These are phyloP conservation scores for Takifugu flavidus DNA, from an alignment of 2,113 vertebrate genomes.

Conservation along the genomic window DNA sequence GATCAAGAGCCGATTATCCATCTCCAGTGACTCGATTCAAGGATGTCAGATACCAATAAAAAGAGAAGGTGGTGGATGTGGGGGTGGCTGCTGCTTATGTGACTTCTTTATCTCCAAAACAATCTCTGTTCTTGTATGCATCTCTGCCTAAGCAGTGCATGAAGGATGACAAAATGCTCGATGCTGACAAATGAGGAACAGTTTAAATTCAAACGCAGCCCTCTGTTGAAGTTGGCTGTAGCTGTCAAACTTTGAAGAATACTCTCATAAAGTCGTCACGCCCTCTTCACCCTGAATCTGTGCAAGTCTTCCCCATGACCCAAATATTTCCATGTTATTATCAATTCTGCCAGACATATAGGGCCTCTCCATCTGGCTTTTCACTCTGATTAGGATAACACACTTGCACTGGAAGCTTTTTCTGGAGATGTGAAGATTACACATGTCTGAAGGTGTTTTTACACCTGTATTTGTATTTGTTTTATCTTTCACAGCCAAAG, in stretches of 20 bases:
- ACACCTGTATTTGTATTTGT: not conserved
- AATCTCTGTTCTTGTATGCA: too few relatives aligned
- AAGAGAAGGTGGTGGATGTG: too few relatives aligned
- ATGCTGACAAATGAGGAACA: conserved; percentile 14
- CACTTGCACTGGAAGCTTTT: conserved; percentile 17
- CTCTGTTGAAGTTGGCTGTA: conserved; percentile 7
- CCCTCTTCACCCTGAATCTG: conserved; percentile 42
- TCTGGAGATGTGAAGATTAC: conserved; percentile 7
- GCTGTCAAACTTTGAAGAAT: conserved; percentile 53
- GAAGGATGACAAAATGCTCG: too few relatives aligned
- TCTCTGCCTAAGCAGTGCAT: too few relatives aligned
- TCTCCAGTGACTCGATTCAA: too few relatives aligned
- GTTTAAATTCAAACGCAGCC: conserved; percentile 6
- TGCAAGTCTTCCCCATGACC: conserved; percentile 34
- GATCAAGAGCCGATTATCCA: too few relatives aligned
- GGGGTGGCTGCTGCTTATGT: too few relatives aligned
- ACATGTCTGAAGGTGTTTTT: conserved; percentile 1
- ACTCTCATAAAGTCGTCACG: conserved; percentile 44
- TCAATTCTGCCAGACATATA: conserved; percentile 49
- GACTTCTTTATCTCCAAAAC: too few relatives aligned
- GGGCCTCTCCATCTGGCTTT: conserved; percentile 41
- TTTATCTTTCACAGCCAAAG: conserved; percentile 20
- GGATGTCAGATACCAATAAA: too few relatives aligned
- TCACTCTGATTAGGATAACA: conserved; percentile 34
- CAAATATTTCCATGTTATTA: conserved; percentile 50